Percentiles rank a stretch among this genome's conserved stretches.
Evolutionary conservation across 1,140 invertebrate genomes (phyloP).

Genomic region (Danaus melanippus): DNA sequence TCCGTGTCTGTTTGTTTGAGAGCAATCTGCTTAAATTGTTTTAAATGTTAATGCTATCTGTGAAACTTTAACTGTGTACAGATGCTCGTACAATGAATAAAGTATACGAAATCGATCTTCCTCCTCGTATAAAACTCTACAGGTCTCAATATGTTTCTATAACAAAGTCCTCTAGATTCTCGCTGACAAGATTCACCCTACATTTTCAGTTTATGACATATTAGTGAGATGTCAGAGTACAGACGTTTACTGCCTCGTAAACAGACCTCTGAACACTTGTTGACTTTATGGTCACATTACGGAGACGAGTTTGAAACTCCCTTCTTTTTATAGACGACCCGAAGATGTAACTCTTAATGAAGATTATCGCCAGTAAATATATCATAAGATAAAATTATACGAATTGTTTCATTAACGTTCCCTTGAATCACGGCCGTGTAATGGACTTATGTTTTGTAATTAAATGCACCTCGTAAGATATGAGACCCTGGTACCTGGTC

Average conservation of each 20-base stretch:
- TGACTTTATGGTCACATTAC: constrained; percentile 49
- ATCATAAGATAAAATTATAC: too few relatives aligned
- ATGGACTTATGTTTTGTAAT: constrained; percentile 13
- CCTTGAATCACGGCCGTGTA: constrained; percentile 4
- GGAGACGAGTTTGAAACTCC: constrained; percentile 24
- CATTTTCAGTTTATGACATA: constrained; percentile 55
- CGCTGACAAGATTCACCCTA: constrained; percentile 37
- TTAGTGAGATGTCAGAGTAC: constrained; percentile 60
- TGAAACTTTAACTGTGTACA: too few relatives aligned
- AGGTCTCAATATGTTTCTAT: too few relatives aligned
- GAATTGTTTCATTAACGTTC: not conserved
- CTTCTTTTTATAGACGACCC: constrained; percentile 23
- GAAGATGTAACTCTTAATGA: too few relatives aligned
- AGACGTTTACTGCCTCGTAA: constrained; percentile 62
- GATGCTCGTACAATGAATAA: not conserved
- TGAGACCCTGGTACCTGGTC: constrained; percentile 17
- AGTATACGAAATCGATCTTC: too few relatives aligned
- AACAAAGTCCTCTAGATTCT: constrained; percentile 9
- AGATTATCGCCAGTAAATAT: too few relatives aligned
- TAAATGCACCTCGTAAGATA: constrained; percentile 25
- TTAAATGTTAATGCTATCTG: too few relatives aligned
- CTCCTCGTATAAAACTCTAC: too few relatives aligned
- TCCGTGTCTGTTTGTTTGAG: too few relatives aligned
- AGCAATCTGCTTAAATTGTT: too few relatives aligned
- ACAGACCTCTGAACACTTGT: constrained; percentile 61